Conservation (phyloP, 2,113 vertebrate genomes). For the Hippocampus mohnikei region DNA sequence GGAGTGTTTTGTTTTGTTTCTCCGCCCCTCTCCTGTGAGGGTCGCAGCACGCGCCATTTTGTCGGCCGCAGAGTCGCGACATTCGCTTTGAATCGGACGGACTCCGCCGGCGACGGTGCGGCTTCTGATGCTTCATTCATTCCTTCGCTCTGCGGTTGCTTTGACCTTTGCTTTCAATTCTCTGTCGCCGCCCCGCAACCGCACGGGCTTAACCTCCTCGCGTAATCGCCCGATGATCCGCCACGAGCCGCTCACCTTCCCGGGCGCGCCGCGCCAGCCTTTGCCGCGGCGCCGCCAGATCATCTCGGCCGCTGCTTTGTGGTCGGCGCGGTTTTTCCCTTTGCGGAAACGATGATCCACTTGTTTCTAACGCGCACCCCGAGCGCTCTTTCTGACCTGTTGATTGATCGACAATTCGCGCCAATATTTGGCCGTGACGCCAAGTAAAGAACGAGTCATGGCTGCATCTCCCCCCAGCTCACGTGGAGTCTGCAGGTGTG, state of each 20-base stretch:
- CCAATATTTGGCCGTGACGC: too few species aligned
- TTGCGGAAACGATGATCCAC: not conserved
- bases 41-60: too few species aligned
- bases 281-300: not conserved
- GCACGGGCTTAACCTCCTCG: not conserved
- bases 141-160: not conserved
- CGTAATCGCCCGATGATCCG: not conserved
- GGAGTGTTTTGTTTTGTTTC: not conserved
- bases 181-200: not conserved
- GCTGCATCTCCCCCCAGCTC: too few species aligned
- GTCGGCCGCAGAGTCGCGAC: too few species aligned
- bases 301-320: not conserved
- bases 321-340: too few species aligned
- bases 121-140: not conserved
- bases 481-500: too few species aligned
- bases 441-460: too few species aligned
- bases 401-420: not conserved
- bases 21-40: not conserved
- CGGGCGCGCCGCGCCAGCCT: not conserved
- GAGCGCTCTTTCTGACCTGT: not conserved
- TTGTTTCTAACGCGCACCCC: not conserved
- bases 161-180: slow-evolving; percentile 6
- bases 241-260: not conserved
- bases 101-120: too few species aligned
- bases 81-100: too few species aligned